phyloP scores from a whole-genome alignment of 2,888 invertebrate species.

The Aphelenchoides bicaudatus region DNA sequence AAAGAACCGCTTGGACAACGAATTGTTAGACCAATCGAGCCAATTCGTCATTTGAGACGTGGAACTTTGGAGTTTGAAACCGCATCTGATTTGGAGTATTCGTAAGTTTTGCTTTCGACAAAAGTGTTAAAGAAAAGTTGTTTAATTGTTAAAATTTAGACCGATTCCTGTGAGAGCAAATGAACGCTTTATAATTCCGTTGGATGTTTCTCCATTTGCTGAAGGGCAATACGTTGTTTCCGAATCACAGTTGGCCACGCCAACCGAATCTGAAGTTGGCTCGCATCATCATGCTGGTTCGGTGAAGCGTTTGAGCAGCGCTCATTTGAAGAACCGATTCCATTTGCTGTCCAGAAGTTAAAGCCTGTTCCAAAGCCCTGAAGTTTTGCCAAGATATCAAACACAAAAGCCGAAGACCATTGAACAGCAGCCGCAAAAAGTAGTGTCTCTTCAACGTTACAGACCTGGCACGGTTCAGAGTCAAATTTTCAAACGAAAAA shows the following conservation, averaged over 20 bases:
- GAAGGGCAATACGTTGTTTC: neutral
- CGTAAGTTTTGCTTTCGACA: too few species aligned
- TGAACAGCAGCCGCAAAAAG: neutral
- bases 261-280: neutral
- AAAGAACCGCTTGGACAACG: too few species aligned
- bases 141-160: too few species aligned
- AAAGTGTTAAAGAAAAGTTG: too few species aligned
- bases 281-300: too few species aligned
- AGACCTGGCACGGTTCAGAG: neutral
- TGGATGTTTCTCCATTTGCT: neutral
- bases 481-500: too few species aligned
- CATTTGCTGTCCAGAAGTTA: too few species aligned
- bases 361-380: neutral
- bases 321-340: too few species aligned
- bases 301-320: too few species aligned
- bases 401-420: neutral
- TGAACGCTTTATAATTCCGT: conserved; percentile 1
- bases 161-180: conserved; percentile 6
- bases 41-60: neutral
- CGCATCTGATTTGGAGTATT: neutral
- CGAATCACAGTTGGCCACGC: neutral
- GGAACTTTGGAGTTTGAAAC: conserved; percentile 9
- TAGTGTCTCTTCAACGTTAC: neutral
- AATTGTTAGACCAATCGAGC: too few species aligned
- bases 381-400: neutral